Conservation (phyloP, 2,797 vertebrate genomes). For the Sebastes oblongus region DNA sequence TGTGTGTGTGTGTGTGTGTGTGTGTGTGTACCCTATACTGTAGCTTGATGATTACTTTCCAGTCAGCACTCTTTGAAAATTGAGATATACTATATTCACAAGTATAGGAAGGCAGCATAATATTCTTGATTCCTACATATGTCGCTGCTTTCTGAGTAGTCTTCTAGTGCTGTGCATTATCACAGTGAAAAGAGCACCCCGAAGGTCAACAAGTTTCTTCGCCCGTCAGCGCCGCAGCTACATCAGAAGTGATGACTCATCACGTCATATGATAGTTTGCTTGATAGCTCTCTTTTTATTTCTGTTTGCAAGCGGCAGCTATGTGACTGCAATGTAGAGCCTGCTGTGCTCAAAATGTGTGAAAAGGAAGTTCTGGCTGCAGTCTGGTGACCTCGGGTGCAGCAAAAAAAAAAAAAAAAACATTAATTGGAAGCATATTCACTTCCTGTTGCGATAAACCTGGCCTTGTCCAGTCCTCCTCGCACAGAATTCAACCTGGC, state of each 20-base stretch:
- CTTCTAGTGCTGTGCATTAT: constrained; percentile 6
- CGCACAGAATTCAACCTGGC: not conserved
- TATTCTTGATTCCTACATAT: constrained; percentile 8
- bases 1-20: not conserved
- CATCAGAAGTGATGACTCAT: constrained; percentile 54
- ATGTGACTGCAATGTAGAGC: not conserved
- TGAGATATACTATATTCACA: constrained; percentile 6
- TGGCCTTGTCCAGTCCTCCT: not conserved
- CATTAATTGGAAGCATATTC: not conserved
- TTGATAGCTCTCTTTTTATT: constrained; percentile 41
- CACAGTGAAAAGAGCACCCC: constrained; percentile 7
- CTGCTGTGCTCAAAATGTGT: not conserved
- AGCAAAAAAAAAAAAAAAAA: not conserved
- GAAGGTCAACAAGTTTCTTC: constrained; percentile 51
- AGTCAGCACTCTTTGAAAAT: constrained; percentile 40
- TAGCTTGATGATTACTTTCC: constrained; percentile 32
- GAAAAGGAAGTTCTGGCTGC: not conserved
- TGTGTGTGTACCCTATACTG: not conserved
- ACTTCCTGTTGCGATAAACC: not conserved
- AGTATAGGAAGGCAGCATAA: not conserved
- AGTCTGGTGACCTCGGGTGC: not conserved
- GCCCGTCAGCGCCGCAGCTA: constrained; percentile 13
- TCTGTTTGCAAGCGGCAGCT: constrained; percentile 7
- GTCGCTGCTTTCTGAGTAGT: constrained; percentile 12
- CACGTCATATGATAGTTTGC: constrained; percentile 36